Base-by-base conservation (phyloP, 2,888 invertebrate species). In the Syrphus vitripennis region DNA sequence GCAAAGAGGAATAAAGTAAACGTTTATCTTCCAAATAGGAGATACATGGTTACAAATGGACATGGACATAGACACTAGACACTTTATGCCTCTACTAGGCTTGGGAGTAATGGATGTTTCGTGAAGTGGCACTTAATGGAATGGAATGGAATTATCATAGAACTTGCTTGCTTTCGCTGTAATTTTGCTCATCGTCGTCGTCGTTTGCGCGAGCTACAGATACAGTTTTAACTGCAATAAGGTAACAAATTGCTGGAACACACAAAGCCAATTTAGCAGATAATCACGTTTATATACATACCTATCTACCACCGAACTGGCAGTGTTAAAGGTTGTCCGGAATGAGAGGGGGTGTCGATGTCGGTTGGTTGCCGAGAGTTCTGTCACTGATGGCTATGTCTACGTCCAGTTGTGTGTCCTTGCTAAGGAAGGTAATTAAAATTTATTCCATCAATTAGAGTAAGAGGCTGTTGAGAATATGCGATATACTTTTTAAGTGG, bases 261-360 rank as follows among this genome's bases (percentile, higher is more conserved):
- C 84, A 80, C 80, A 84, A 81, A 84, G 84, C 84, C 84, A 84
- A 84, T 84, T 84, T 84, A 76, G 80, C 84, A 80, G 84, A 84
- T 84, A 84, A 84, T 84, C 80, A 84, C 80, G 84, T 84, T 80
- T 80, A 80, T 78, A 70, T 67, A 76, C n/a, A n/a, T n/a, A n/a
- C n/a, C n/a, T n/a, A n/a, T n/a, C n/a, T n/a, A n/a, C n/a, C n/a
- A n/a, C 59, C 53, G 63, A 45, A 84, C 69, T 72, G 76, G 72
- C 67, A n/a, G n/a, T n/a, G 80, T 72, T 76, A 72, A 67, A 67
- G 65, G 31, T 65, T 37, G 50, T 57, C 45, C 50, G 29, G 65
- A 50, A 75, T 40, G 40, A 55, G 50, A 37, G 57, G 70, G 37
- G 70, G 37, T 19, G 26, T 16, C 0, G 12, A 12, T 29, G 21